Base-by-base conservation (phyloP, 64 coral and sea anemone genomes). In the Porites lutea region DNA sequence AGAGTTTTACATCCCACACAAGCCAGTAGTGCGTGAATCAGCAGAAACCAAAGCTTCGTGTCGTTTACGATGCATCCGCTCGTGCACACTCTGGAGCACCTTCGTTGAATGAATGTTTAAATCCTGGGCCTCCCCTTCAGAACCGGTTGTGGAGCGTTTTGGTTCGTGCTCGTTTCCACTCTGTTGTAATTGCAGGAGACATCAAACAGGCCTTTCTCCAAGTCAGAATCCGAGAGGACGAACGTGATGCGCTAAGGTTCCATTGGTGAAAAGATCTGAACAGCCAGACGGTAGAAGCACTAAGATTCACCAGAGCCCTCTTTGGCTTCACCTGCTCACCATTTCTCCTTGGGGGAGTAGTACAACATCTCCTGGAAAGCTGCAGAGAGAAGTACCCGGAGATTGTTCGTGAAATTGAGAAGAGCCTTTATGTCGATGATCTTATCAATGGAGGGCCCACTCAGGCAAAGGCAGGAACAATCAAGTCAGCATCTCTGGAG, bases 61-160 rank as follows among this genome's bases (percentile, higher is more conserved):
- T 89, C 13, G 88, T 89, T 3, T 89, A 89, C 46, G 88, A 79
- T 11, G 88, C 82, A 13, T 78, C 55, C 3, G 93, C 88, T 14
- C 48, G 88, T 59, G 82, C 73, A 11, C 75, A 50, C 6, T 52
- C 70, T 4, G 14, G 23, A 15, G 81, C 49, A 16, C 88, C 74
- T 3, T 95, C 92, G 1, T 13, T 95, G 49, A 87, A 95, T 9
- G 77, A 94, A 13, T 94, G 87, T 12, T 43, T 94, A 52, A 64
- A 94, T 20, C 50, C 86, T 54, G 86, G 85, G 14, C 85, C 86
- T 9, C 67, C 68, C 8, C 66, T 83, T 5, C 75, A 94, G 11
- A 95, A 91, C 21, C 19, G 83, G 21, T 45, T 96, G 43, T 91
- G 94, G 88, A 87, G 78, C 37, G 75, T 95, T 8, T 59, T 95